phyloP scores from a whole-genome alignment of 1,140 invertebrate genomes.

The Venturia canescens region DNA sequence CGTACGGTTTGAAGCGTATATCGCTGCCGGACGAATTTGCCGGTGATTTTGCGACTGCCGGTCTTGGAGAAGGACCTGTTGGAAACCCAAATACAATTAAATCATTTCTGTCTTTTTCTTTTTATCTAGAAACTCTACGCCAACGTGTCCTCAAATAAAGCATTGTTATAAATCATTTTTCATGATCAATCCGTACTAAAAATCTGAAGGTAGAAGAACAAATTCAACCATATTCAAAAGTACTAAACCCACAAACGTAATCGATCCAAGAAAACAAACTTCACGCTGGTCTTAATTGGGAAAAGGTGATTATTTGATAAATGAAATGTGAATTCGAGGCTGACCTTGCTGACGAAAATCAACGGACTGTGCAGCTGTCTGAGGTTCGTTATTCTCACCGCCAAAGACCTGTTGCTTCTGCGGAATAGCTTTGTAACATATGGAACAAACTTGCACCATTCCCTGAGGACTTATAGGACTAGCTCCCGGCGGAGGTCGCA shows the following conservation, averaged over 20 bases:
- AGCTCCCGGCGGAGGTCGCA: slow-evolving; percentile 88
- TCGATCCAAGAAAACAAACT: no score
- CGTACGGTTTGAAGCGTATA: slow-evolving; percentile 85
- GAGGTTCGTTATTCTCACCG: slow-evolving; percentile 74
- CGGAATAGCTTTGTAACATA: slow-evolving; percentile 89
- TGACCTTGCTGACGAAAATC: slow-evolving; percentile 70
- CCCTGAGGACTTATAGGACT: slow-evolving; percentile 89
- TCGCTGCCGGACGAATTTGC: slow-evolving; percentile 78
- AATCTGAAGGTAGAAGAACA: background rate
- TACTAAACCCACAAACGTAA: no score
- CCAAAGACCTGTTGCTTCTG: slow-evolving; percentile 88
- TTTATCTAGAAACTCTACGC: background rate
- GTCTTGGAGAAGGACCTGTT: slow-evolving; percentile 71
- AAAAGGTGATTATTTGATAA: background rate
- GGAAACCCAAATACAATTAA: slow-evolving; percentile 18
- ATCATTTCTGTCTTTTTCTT: background rate
- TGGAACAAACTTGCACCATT: slow-evolving; percentile 90
- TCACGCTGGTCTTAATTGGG: background rate
- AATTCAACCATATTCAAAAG: no score
- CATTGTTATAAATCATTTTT: no score
- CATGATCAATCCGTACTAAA: no score
- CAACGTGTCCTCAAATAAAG: no score
- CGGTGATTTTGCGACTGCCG: slow-evolving; percentile 77
- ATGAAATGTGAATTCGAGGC: background rate
- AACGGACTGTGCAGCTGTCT: slow-evolving; percentile 68